Percentiles rank a stretch among this genome's conserved stretches.
Conservation (phyloP, 1,140 invertebrate species). For the Temnothorax curvispinosus region DNA sequence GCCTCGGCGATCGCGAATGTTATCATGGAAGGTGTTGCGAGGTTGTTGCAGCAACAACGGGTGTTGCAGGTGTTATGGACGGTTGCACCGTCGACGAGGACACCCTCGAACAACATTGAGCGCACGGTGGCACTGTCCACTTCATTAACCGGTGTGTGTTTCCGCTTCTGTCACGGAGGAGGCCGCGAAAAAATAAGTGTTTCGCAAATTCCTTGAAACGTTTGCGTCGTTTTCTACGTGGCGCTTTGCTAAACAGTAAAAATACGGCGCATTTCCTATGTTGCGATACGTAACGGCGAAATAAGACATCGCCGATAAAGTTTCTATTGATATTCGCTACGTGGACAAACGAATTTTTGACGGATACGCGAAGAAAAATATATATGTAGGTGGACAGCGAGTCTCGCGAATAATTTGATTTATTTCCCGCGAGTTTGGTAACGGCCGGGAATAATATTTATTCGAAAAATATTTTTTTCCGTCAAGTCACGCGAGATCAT, state of each 20-base stretch:
- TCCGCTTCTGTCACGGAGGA: slow-evolving; percentile 23
- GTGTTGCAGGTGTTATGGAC: slow-evolving; percentile 55
- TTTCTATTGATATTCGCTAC: not conserved
- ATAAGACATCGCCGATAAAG: slow-evolving; percentile 4
- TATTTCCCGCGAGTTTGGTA: slow-evolving; percentile 29
- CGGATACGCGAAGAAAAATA: slow-evolving; percentile 20
- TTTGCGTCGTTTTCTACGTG: not conserved
- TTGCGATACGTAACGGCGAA: not conserved
- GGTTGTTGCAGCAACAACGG: slow-evolving; percentile 37
- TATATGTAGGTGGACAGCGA: not conserved
- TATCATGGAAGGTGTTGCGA: slow-evolving; percentile 71
- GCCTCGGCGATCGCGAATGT: slow-evolving; percentile 58
- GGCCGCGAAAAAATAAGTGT: not conserved
- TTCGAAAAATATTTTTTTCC: slow-evolving; percentile 55
- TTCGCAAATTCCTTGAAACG: not conserved
- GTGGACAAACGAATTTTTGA: slow-evolving; percentile 28
- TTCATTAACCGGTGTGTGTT: slow-evolving; percentile 74
- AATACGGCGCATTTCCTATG: not conserved
- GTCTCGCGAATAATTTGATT: slow-evolving; percentile 52
- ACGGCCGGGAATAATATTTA: slow-evolving; percentile 47
- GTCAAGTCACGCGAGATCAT: slow-evolving; percentile 49
- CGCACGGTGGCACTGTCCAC: slow-evolving; percentile 59
- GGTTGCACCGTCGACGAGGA: slow-evolving; percentile 25
- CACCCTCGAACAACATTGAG: slow-evolving; percentile 9
- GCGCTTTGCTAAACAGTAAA: not conserved